Conservation (phyloP, 1,140 invertebrate species). For the Anthonomus grandis region DNA sequence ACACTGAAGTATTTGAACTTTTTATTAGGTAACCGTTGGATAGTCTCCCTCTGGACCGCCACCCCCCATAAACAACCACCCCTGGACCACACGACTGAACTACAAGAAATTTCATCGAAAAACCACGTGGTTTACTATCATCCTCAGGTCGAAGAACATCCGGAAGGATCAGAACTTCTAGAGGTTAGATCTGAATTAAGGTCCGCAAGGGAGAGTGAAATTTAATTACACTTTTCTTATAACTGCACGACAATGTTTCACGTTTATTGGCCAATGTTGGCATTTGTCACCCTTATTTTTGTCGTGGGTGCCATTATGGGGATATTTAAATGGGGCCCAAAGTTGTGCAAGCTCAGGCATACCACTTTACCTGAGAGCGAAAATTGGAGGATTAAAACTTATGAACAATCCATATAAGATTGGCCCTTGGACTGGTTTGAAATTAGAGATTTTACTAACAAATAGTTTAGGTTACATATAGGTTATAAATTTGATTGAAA, state of each 20-base stretch:
- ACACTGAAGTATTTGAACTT: conserved; percentile 34
- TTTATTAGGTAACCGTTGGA: conserved; percentile 71
- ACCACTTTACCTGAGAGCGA: conserved; percentile 54
- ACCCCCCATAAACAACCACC: conserved; percentile 81
- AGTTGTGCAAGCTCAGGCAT: conserved; percentile 65
- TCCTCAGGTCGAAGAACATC: conserved; percentile 33
- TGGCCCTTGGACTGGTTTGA: too few relatives aligned
- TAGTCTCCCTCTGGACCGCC: conserved; percentile 76
- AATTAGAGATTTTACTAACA: too few relatives aligned
- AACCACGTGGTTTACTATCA: conserved; percentile 45
- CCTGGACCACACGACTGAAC: conserved; percentile 70
- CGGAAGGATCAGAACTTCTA: conserved; percentile 58
- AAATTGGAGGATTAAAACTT: conserved; percentile 59
- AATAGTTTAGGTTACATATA: too few relatives aligned
- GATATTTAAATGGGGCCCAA: conserved; percentile 67
- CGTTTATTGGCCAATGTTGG: conserved; percentile 60
- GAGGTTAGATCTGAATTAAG: conserved; percentile 71
- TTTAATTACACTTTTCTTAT: conserved; percentile 53
- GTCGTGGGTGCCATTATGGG: conserved; percentile 71
- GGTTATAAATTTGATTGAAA: too few relatives aligned
- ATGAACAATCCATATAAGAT: too few relatives aligned
- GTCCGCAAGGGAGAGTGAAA: conserved; percentile 73
- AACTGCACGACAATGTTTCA: conserved; percentile 38
- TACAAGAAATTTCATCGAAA: conserved; percentile 51
- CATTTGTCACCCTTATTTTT: conserved; percentile 65